Base-by-base conservation (phyloP, 1,140 invertebrate species). In the Drosophila nigromelanica region DNA sequence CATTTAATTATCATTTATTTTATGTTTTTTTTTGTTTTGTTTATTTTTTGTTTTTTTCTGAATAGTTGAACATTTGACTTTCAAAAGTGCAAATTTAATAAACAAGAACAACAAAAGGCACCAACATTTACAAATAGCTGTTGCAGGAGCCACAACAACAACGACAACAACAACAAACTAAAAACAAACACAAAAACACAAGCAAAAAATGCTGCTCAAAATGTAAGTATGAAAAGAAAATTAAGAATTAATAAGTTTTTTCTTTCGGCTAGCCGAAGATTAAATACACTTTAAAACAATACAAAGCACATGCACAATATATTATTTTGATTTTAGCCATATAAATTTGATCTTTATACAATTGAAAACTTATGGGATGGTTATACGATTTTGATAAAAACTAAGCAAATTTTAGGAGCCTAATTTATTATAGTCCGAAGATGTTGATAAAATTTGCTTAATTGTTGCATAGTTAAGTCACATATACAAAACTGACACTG, bases 181-280 rank as follows among this genome's bases (percentile, higher is more conserved):
- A 21, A 48, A 48, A 24, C 50, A 50, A 33, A 33, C 67, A 27
- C 47, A 74, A 43, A 60, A 37, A 62, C 77, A 76, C 47, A 40
- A 71, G 37, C 52, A 2, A 52, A 78, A 70, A 82, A 87, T 87
- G 83, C 83, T 87, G 76, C 68, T 89, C 50, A 87, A 87, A 89
- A 77, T 83, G 83, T 87, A 54, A 89, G 83, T 89, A 60, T 45
- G 12, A 61, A 64, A 45, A 47, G n/a, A 3, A 64, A 33, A 37
- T 59, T 54, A 60, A 50, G 27, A 50, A 50, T 33, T 6, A 33
- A 35, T 10, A 51, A 15, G 5, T 27, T n/a, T 30, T 14, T 10
- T 10, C 14, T 35, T 35, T 6, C 39, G 5, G n/a, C 5, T 14
- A 2, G n/a, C 2, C 39, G 0, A 40, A 14, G 2, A 12, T 4